Evolutionary conservation across 2,113 vertebrate genomes (phyloP).

Genomic region (Donacobius atricapilla): DNA sequence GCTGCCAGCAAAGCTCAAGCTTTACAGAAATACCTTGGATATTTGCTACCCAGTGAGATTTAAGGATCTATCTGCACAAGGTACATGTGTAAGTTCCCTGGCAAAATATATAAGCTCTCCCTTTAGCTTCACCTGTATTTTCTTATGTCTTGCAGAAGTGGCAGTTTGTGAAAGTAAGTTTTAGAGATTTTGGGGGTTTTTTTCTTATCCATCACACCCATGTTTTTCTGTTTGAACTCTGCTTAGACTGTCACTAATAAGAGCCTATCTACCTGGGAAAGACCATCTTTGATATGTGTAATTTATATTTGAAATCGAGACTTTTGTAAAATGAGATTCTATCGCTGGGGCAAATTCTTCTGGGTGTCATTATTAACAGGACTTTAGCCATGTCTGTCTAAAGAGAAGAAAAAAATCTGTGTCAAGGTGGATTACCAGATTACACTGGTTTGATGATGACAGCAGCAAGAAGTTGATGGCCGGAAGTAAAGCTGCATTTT

Average conservation of each 20-base stretch:
- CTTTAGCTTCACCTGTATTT: background rate
- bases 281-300: background rate
- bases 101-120: background rate
- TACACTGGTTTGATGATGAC: background rate
- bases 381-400: background rate
- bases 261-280: background rate
- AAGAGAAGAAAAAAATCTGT: background rate
- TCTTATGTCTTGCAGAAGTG: background rate
- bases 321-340: background rate
- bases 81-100: background rate
- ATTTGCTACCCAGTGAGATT: background rate
- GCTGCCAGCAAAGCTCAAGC: background rate
- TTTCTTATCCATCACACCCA: rapidly evolving
- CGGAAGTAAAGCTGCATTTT: background rate
- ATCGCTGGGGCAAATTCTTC: background rate
- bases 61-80: background rate
- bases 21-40: background rate
- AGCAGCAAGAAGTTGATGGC: background rate
- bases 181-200: background rate
- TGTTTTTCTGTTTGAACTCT: background rate
- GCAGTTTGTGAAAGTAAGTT: background rate
- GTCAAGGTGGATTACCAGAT: background rate
- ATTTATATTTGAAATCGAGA: background rate
- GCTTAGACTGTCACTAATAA: background rate
- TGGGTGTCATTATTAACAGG: background rate